These are phyloP conservation scores for Magallana gigas DNA, from an alignment of 1,140 invertebrate genomes.

Conservation along the genomic window DNA sequence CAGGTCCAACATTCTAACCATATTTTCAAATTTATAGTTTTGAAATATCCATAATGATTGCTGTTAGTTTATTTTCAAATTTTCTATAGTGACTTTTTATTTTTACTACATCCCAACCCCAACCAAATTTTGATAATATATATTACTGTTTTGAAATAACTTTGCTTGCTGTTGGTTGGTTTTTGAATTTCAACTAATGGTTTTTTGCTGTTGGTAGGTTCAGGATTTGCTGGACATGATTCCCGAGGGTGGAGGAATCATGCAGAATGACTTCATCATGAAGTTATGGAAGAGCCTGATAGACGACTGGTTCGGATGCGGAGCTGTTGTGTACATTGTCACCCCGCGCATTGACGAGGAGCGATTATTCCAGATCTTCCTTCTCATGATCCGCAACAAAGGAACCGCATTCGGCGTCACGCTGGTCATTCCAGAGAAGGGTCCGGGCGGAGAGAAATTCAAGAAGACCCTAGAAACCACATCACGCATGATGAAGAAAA, in stretches of 20 bases:
- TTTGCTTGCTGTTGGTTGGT: no score
- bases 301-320: conserved; percentile 76
- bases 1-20: no score
- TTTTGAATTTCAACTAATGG: no score
- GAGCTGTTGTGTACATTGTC: conserved; percentile 72
- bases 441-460: conserved; percentile 67
- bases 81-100: no score
- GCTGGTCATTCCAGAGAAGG: conserved; percentile 67
- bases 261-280: conserved; percentile 76
- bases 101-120: no score
- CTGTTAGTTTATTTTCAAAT: no score
- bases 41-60: no score
- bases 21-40: no score
- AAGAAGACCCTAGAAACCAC: conserved; percentile 70
- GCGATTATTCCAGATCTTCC: conserved; percentile 70
- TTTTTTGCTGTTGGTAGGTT: conserved; percentile 60
- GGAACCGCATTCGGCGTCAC: conserved; percentile 73
- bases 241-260: conserved; percentile 76
- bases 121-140: no score
- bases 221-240: conserved; percentile 75
- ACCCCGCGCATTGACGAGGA: conserved; percentile 76
- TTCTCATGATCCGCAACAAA: conserved; percentile 76
- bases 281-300: conserved; percentile 74
- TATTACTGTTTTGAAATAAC: no score
- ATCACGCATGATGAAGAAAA: conserved; percentile 72